Percentiles rank a stretch among this genome's conserved stretches.
Evolutionary conservation across 2,888 invertebrate genomes (phyloP).

Genomic region (Eupeodes luniger): DNA sequence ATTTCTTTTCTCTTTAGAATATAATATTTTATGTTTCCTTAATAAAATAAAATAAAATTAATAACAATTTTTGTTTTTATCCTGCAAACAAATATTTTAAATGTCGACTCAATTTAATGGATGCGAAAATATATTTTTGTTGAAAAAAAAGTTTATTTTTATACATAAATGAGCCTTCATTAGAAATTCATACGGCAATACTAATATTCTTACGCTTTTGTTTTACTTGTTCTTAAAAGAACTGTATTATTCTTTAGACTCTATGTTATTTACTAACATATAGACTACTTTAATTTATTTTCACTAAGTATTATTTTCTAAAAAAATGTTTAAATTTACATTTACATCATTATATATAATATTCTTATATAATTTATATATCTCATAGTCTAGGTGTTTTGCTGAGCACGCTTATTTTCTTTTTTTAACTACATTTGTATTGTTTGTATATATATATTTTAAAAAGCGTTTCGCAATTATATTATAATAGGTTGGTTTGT

Average conservation of each 20-base stretch:
- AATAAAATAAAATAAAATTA: slow-evolving; percentile 43
- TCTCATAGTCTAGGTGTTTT: slow-evolving; percentile 69
- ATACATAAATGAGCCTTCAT: slow-evolving; percentile 22
- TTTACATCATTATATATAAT: slow-evolving; percentile 59
- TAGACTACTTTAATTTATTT: slow-evolving; percentile 58
- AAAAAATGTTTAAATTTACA: slow-evolving; percentile 68
- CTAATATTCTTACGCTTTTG: slow-evolving; percentile 28
- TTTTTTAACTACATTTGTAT: slow-evolving; percentile 42
- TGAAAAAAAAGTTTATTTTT: neutral
- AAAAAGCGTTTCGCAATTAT: slow-evolving; percentile 62
- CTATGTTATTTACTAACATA: slow-evolving; percentile 54
- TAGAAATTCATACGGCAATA: slow-evolving; percentile 52
- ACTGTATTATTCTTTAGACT: slow-evolving; percentile 60
- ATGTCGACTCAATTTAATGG: slow-evolving; percentile 43
- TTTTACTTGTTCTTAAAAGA: slow-evolving; percentile 51
- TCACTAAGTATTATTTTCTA: slow-evolving; percentile 70
- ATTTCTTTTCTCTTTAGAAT: slow-evolving; percentile 48
- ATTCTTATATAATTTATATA: slow-evolving; percentile 62
- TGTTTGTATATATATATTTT: slow-evolving; percentile 54
- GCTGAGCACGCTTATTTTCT: slow-evolving; percentile 61
- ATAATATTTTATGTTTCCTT: slow-evolving; percentile 33
- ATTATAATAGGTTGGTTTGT: slow-evolving; percentile 57
- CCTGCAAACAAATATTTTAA: slow-evolving; percentile 41
- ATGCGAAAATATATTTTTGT: slow-evolving; percentile 32
- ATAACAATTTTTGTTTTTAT: slow-evolving; percentile 36